Evolutionary conservation across 1,140 invertebrate species (phyloP), one percentile per base, ranked within the genome.

Genomic region (Rhopalosiphum padi): DNA sequence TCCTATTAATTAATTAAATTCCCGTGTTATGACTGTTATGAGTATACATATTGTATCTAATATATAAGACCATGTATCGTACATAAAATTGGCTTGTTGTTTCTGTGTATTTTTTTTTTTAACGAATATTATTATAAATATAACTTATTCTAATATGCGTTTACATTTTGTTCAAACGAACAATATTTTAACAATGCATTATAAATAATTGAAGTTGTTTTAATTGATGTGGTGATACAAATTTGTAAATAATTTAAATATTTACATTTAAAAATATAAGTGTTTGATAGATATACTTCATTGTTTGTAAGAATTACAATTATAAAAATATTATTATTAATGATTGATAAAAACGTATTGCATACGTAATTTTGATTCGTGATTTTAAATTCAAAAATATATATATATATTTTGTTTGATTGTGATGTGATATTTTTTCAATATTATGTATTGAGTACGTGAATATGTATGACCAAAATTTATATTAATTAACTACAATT

Each of bases 171-270:
- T 77, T 77, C 15, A n/a, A 77, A n/a, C 25, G 9, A 68, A 68
- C 2, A 68, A 15, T 68, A 68, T 68, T 60, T 68, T 68, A 68
- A n/a, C 23, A 68, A 68, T 15, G 30, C 11, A 68, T 68, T 68
- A n/a, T n/a, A 18, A 68, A 68, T 77, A 18, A 77, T 77, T 22
- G 5, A 77, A 77, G 15, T n/a, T 77, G 30, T 77, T n/a, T 77
- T n/a, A 77, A 77, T 77, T n/a, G 5, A 77, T 77, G 60, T 77
- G 60, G 60, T 77, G n/a, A n/a, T 77, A 77, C 23, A n/a, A n/a
- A n/a, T 77, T 51, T 77, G 60, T 77, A 77, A 77, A 77, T 77
- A 77, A n/a, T 77, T 77, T n/a, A n/a, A 77, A n/a, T 68, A 68
- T 5, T 77, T 77, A 77, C 30, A 5, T 18, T 18, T 77, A 77